Percentiles rank a stretch among this genome's conserved stretches.
Conservation (phyloP, 2,888 invertebrate genomes). For the Sinhomidia bicolor region DNA sequence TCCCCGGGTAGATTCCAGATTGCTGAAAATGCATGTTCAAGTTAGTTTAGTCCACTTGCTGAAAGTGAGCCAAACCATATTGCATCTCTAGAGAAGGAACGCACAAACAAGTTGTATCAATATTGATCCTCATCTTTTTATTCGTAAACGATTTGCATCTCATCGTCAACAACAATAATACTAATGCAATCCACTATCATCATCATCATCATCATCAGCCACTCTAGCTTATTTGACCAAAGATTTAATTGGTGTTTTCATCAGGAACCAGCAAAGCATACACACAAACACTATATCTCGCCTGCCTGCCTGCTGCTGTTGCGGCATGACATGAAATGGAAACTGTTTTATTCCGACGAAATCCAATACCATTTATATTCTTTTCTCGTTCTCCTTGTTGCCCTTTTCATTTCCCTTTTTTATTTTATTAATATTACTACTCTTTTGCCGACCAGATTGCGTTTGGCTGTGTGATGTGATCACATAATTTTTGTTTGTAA, state of each 20-base stretch:
- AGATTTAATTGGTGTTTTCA: constrained; percentile 39
- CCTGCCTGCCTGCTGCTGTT: no score
- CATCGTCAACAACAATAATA: not conserved
- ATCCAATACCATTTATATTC: not conserved
- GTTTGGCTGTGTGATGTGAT: not conserved
- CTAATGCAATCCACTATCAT: not conserved
- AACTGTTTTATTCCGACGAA: not conserved
- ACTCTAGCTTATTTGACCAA: constrained; percentile 28
- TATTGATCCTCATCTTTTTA: not conserved
- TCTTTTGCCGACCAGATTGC: not conserved
- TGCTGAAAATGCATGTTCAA: no score
- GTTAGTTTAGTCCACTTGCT: no score
- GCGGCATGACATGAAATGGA: not conserved
- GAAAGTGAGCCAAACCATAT: no score
- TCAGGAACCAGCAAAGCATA: not conserved
- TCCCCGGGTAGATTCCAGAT: no score
- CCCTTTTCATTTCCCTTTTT: not conserved
- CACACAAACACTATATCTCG: no score
- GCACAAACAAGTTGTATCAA: not conserved
- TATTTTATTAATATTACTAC: no score
- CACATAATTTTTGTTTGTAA: no score
- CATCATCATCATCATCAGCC: no score
- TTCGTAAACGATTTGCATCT: not conserved
- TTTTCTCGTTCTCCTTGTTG: not conserved
- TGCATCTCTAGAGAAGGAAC: no score